phyloP scores from a whole-genome alignment of 2,888 invertebrate species.

The Dasypolia templi region DNA sequence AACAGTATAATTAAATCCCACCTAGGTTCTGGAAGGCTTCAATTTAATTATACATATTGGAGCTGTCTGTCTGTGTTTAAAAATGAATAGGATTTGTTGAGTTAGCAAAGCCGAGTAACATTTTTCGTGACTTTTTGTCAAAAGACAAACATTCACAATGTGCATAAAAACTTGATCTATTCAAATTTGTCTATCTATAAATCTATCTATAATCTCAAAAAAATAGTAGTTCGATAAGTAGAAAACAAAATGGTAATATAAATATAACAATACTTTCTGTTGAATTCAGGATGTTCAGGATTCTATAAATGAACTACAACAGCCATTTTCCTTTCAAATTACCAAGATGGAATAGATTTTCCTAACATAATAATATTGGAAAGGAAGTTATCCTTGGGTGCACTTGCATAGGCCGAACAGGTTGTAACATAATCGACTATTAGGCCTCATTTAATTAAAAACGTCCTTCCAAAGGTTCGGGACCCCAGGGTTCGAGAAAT shows the following conservation, averaged over 20 bases:
- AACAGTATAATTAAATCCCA: conserved; percentile 59
- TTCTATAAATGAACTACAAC: not conserved
- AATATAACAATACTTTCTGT: not conserved
- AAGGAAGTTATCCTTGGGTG: no score
- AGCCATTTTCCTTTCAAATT: not conserved
- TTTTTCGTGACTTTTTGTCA: not conserved
- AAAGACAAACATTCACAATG: not conserved
- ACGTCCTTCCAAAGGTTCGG: no score
- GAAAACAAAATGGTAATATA: not conserved
- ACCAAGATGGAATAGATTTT: not conserved
- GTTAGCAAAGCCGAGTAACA: not conserved
- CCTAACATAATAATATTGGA: not conserved
- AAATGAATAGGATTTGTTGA: conserved; percentile 22
- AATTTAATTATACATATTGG: conserved; percentile 28
- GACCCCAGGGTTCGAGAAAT: no score
- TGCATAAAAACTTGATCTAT: no score
- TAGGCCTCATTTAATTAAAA: no score
- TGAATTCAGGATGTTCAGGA: not conserved
- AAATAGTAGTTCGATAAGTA: not conserved
- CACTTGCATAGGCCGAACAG: no score
- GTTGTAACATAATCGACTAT: no score
- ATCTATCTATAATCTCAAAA: no score
- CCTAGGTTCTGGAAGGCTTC: conserved; percentile 36
- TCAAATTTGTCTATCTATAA: no score
- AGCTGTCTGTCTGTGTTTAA: conserved; percentile 13